Evolutionary conservation across 2,113 vertebrate genomes (phyloP).

Genomic region (Petrocephalus zakoni): DNA sequence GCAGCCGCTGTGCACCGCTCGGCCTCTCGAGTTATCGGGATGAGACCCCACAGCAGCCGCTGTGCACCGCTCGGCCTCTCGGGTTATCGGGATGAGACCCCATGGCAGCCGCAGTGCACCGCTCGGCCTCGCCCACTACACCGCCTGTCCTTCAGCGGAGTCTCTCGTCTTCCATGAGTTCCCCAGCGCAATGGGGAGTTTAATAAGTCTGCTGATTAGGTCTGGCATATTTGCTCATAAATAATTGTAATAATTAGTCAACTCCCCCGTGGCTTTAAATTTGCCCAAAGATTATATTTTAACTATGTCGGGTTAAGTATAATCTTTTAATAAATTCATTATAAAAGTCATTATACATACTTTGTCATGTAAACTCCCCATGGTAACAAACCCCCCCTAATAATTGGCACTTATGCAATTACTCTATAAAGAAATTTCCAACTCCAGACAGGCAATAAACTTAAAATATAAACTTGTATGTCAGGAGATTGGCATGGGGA

Average conservation of each 20-base stretch:
- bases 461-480: neutral
- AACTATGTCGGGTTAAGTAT: neutral
- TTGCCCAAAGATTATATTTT: neutral
- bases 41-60: no score
- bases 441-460: neutral
- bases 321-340: conserved; percentile 8
- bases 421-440: neutral
- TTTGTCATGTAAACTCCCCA: neutral
- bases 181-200: neutral
- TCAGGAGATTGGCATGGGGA: neutral
- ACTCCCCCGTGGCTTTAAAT: neutral
- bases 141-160: neutral
- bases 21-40: no score
- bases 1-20: no score
- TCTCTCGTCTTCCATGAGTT: neutral
- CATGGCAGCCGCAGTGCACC: neutral
- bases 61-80: neutral
- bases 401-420: neutral
- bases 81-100: no score
- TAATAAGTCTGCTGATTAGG: conserved; percentile 13
- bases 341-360: neutral
- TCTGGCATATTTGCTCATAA: neutral
- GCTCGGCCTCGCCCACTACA: neutral
- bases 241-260: conserved; percentile 8
- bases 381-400: neutral